Base-by-base conservation (phyloP, 2,113 vertebrate genomes). In the Antigone vipio region DNA sequence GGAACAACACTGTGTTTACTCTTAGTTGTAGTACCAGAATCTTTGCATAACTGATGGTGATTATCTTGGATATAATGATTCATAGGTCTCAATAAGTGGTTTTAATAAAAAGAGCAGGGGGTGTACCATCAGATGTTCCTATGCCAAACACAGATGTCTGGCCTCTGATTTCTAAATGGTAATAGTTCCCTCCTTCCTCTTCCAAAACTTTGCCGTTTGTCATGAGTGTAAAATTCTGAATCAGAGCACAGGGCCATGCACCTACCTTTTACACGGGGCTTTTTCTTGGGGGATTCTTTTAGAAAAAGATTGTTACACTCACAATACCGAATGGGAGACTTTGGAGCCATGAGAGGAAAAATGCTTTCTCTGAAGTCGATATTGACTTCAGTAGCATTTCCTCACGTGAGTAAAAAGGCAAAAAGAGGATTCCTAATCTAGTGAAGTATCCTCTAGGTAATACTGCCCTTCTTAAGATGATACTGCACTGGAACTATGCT, bases 1-100 rank as follows among this genome's bases (percentile, higher is more conserved):
- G 79, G 88, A 82, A 67, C 95, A 96, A 74, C 85, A 86, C 52
- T 45, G 47, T 76, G 64, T 77, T 95, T 97, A 83, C 95, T 95
- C 97, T 91, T 89, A 92, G 50, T 92, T 74, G 62, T 94, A 80
- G 83, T 79, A 81, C n/a, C 68, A 87, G 75, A 92, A 76, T 73
- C 62, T 96, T 95, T 95, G 79, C 90, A 90, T 97, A 98, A 88
- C 87, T 92, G 24, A 81, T 47, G 29, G 14, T 53, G 60, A 59
- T 72, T 75, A 59, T 72, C 56, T 34, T 94, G 73, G 34, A 44
- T 77, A 53, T 68, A 83, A 42, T 58, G 85, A 76, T 76, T 93
- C 55, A 50, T 55, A 40, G 9, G 23, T 52, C 44, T 78, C 52
- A 79, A 66, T n/a, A 64, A 84, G 52, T 62, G 55, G 56, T 89